phyloP scores from a whole-genome alignment of 2,888 invertebrate species.

The Phortica magna region DNA sequence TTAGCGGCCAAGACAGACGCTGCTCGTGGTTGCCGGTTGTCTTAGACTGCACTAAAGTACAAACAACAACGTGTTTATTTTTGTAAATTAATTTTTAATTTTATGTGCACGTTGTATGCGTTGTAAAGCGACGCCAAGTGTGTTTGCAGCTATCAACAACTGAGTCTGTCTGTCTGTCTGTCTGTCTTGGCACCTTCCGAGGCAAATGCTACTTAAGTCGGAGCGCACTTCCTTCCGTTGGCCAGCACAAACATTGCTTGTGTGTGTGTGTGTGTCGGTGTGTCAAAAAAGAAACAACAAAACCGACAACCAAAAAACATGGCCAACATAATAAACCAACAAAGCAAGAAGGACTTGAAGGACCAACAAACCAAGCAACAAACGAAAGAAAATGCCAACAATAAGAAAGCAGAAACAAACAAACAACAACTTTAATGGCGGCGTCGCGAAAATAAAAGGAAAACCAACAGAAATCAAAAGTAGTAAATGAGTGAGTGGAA shows the following conservation, averaged over 20 bases:
- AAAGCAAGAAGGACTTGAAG: constrained; percentile 23
- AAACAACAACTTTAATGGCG: constrained; percentile 5
- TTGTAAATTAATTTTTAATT: constrained; percentile 70
- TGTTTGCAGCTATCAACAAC: no score
- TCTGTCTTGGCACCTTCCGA: background rate
- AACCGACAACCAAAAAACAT: constrained; percentile 40
- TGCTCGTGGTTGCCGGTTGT: no score
- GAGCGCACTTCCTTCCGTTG: constrained; percentile 37
- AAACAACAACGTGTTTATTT: constrained; percentile 59
- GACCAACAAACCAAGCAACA: constrained; percentile 35
- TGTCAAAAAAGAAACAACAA: constrained; percentile 4
- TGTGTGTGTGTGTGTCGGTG: no score
- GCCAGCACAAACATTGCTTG: no score
- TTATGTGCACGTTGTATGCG: constrained; percentile 56
- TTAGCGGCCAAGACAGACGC: no score
- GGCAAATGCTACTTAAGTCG: constrained; percentile 20
- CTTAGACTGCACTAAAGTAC: no score
- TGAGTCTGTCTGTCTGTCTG: background rate
- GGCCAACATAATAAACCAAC: constrained; percentile 36
- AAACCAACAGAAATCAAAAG: constrained; percentile 43
- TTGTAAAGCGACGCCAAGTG: background rate
- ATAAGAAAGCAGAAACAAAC: constrained; percentile 16
- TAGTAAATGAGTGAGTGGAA: background rate
- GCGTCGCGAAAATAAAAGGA: constrained; percentile 38
- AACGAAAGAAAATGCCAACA: constrained; percentile 9